Conservation (phyloP, 2,888 invertebrate species). For the Cephus sareptanus region DNA sequence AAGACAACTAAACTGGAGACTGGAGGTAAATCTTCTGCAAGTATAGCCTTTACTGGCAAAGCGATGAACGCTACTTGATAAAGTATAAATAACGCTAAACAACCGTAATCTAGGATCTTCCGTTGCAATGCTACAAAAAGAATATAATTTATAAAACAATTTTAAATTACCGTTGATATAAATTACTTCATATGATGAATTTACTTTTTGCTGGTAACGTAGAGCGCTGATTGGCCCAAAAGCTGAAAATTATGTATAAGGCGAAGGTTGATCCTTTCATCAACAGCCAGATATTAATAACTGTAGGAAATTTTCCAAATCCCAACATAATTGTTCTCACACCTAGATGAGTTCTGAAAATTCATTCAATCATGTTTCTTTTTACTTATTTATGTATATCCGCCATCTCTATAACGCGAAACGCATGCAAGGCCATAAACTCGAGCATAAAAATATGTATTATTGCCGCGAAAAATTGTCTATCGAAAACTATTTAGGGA, state of each 20-base stretch:
- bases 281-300: conserved; percentile 69
- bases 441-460: background rate
- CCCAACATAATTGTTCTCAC: conserved; percentile 71
- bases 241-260: conserved; percentile 64
- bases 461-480: background rate
- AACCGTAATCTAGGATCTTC: conserved; percentile 64
- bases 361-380: background rate
- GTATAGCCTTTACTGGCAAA: conserved; percentile 64
- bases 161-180: background rate
- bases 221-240: conserved; percentile 67
- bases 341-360: conserved; percentile 69
- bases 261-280: conserved; percentile 66
- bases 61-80: conserved; percentile 63
- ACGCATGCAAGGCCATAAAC: background rate
- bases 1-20: conserved; percentile 70
- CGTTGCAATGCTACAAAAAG: conserved; percentile 53
- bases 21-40: conserved; percentile 68
- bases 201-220: conserved; percentile 60
- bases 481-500: background rate
- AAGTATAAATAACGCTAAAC: conserved; percentile 52
- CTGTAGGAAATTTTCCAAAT: conserved; percentile 72
- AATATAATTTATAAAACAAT: conserved; percentile 11
- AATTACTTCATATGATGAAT: background rate
- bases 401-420: background rate
- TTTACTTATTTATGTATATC: background rate